phyloP scores from a whole-genome alignment of 2,113 vertebrate genomes.

The Steatornis caripensis region DNA sequence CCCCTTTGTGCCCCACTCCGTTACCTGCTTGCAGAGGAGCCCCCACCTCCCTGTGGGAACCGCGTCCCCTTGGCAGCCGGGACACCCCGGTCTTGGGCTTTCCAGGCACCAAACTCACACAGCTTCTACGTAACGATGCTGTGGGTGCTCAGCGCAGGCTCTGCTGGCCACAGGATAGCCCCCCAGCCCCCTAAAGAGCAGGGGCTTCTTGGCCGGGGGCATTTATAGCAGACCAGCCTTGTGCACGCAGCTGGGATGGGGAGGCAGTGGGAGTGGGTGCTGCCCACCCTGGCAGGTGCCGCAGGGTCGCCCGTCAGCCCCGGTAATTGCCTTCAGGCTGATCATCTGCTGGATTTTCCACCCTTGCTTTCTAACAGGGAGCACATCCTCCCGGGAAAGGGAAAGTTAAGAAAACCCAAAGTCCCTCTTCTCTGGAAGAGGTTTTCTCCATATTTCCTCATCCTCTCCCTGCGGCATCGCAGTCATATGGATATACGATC shows the following conservation, averaged over 20 bases:
- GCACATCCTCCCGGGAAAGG: fast-evolving
- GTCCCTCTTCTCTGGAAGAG: background rate
- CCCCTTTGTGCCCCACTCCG: fast-evolving
- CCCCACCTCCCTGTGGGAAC: background rate
- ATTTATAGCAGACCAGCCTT: background rate
- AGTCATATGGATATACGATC: fast-evolving
- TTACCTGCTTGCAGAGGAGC: background rate
- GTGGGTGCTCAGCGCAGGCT: fast-evolving
- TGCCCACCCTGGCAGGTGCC: background rate
- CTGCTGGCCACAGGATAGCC: fast-evolving
- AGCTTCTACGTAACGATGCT: background rate
- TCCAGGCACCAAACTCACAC: fast-evolving
- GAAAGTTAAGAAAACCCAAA: background rate
- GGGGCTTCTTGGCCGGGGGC: fast-evolving
- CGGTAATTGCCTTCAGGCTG: background rate
- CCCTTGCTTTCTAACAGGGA: background rate
- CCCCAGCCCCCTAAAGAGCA: fast-evolving
- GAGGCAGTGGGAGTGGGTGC: background rate
- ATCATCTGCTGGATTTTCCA: background rate
- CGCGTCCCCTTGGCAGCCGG: fast-evolving
- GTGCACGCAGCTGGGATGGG: background rate
- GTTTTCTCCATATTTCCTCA: background rate
- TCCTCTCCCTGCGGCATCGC: fast-evolving
- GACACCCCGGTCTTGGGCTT: fast-evolving
- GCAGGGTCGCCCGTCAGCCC: background rate